A percentile compares a stretch with the other conserved stretches of the same genome.
phyloP scores from a whole-genome alignment of 2,888 invertebrate genomes.

The Eristalis tenax region DNA sequence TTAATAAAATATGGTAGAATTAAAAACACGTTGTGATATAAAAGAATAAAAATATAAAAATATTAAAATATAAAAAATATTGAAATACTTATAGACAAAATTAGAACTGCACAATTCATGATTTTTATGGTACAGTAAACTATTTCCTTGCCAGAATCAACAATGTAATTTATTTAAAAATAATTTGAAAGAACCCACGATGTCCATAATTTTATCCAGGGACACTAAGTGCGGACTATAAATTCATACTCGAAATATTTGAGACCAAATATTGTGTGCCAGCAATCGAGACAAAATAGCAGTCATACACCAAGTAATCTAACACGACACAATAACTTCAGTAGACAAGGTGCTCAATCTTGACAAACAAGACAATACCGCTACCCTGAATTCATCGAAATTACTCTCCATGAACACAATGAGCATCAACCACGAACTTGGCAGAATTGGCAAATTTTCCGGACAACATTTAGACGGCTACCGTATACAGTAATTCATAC shows the following conservation, averaged over 20 bases:
- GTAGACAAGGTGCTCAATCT: constrained; percentile 3
- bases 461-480: background rate
- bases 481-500: constrained; percentile 15
- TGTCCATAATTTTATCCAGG: background rate
- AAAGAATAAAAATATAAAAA: too few species aligned
- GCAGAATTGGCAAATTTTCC: constrained; percentile 1
- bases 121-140: background rate
- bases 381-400: constrained; percentile 22
- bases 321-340: constrained; percentile 1
- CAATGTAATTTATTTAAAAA: constrained; percentile 6
- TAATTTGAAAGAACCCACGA: constrained; percentile 16
- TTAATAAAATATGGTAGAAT: constrained; percentile 18
- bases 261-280: too few species aligned
- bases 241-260: too few species aligned
- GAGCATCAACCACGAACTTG: background rate
- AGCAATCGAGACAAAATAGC: too few species aligned
- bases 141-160: background rate
- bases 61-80: too few species aligned
- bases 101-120: background rate
- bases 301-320: background rate
- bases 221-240: too few species aligned
- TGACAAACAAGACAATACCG: background rate
- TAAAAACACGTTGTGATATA: background rate
- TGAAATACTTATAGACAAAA: background rate
- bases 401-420: background rate